Conservation (phyloP, 2,113 vertebrate species). For the Gallinago media region DNA sequence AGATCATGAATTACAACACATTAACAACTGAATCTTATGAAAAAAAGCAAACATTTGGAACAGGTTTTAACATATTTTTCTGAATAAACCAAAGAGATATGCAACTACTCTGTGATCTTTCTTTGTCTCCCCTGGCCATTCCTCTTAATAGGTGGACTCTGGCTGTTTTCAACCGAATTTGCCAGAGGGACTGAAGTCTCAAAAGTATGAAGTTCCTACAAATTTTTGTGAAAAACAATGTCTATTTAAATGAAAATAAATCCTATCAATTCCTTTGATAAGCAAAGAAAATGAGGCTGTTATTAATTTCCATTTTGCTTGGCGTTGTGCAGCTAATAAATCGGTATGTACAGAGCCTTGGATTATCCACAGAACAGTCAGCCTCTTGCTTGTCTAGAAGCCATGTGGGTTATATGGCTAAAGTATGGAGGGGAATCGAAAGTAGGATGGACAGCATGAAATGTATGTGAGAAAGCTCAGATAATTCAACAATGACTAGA, state of each 20-base stretch:
- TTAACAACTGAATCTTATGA: background rate
- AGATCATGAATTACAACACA: rapidly evolving
- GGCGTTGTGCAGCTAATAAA: background rate
- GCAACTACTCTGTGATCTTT: background rate
- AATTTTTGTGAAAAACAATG: background rate
- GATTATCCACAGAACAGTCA: background rate
- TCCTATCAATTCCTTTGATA: background rate
- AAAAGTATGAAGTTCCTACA: background rate
- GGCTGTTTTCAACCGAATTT: background rate
- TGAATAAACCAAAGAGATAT: background rate
- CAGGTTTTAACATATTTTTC: background rate
- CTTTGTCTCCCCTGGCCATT: background rate
- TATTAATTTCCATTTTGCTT: background rate
- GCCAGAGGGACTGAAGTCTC: background rate
- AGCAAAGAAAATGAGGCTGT: background rate
- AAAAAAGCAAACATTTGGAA: background rate
- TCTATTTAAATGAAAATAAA: background rate
- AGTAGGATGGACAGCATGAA: background rate
- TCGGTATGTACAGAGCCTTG: background rate
- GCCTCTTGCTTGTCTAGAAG: background rate
- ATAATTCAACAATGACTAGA: background rate
- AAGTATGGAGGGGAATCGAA: rapidly evolving
- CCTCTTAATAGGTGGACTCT: background rate
- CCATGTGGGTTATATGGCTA: background rate
- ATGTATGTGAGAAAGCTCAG: background rate